Base-by-base conservation (phyloP, 2,113 vertebrate genomes). In the Pycnonotus jocosus region DNA sequence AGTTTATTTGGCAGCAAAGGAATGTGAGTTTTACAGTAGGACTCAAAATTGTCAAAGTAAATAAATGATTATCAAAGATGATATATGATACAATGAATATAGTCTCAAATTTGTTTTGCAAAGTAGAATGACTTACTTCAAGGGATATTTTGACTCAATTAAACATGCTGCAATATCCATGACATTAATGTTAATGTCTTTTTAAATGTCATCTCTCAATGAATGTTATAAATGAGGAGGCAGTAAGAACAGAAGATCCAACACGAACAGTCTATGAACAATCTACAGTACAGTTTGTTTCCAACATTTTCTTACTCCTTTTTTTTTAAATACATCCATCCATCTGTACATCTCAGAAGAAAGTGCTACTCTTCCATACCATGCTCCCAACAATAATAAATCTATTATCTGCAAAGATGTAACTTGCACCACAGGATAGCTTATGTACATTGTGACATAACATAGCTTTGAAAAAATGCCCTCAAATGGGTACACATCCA, bases 131-230 rank as follows among this genome's bases (percentile, higher is more conserved):
- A 73, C 18, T 72, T 79, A 76, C 15, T 89, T 91, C 57, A 80
- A 57, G 31, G 64, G 44, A 35, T 64, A 93, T 83, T 85, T 92
- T 68, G 28, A 93, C 25, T 94, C 37, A 61, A 31, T 48, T 88
- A 85, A 88, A 87, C 28, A 60, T 44, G 28, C 40, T 88, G n/a
- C 28, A 81, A 74, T 74, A 88, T 20, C 27, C 57, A 40, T 71
- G 20, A 50, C 70, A 84, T 68, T 81, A 84, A 74, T 48, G 7
- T 79, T 86, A 82, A 93, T 54, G 38, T 30, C 35, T 88, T 84
- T 82, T 84, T 69, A 93, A 95, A 93, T 79, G 45, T 89, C 77
- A 92, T 48, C 19, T 86, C 57, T 86, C 64, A 86, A 50, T 74
- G 44, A 96, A 56, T 44, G 54, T 25, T 65, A 48, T 50, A 92